These are phyloP conservation scores for Lasioglossum leucozonium DNA, from an alignment of 2,888 invertebrate species.

Conservation along the genomic window DNA sequence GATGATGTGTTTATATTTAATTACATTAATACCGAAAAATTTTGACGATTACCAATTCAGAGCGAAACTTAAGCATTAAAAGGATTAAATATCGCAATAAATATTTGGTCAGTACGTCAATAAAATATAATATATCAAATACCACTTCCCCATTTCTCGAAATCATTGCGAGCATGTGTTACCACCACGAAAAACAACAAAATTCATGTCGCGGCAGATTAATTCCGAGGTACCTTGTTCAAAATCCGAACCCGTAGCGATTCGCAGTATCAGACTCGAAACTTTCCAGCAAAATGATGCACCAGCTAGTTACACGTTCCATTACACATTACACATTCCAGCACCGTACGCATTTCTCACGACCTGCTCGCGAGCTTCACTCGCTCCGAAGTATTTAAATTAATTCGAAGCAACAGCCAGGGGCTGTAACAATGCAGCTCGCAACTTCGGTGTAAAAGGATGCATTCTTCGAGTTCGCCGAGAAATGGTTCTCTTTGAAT, in stretches of 20 bases:
- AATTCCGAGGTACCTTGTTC: not conserved
- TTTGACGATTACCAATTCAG: too few species aligned
- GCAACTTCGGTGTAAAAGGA: not conserved
- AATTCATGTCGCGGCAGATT: too few species aligned
- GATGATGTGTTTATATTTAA: too few species aligned
- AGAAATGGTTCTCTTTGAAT: not conserved
- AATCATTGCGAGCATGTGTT: too few species aligned
- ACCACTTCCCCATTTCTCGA: too few species aligned
- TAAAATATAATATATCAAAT: too few species aligned
- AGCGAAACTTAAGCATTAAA: too few species aligned
- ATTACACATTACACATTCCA: not conserved
- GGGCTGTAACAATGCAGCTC: not conserved
- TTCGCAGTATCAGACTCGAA: not conserved
- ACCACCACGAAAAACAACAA: too few species aligned
- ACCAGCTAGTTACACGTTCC: not conserved
- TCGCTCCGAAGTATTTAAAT: not conserved
- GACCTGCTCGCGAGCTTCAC: not conserved
- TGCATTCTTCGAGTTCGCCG: slow-evolving; percentile 1
- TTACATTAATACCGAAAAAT: too few species aligned
- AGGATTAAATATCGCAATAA: too few species aligned
- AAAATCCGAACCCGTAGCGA: not conserved
- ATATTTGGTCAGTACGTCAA: too few species aligned
- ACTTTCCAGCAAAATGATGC: not conserved
- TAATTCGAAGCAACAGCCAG: not conserved
- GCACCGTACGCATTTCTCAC: not conserved